Base-by-base conservation (phyloP, 1,140 invertebrate species). In the Trichonephila clavipes region DNA sequence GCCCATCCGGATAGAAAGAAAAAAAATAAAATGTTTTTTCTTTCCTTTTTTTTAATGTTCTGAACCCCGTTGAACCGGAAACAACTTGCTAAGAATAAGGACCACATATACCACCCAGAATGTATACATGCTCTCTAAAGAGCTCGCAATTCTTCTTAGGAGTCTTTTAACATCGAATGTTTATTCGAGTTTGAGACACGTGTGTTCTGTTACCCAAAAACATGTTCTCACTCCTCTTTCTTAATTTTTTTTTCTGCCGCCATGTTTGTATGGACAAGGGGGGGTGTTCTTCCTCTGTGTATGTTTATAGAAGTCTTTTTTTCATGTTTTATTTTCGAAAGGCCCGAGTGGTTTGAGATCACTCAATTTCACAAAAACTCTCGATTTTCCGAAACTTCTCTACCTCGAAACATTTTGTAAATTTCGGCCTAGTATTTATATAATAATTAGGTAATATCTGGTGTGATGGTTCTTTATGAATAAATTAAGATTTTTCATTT, bases 131-230 rank as follows among this genome's bases (percentile, higher is more conserved):
- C 72, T 77, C 16, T 40, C 18, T 16, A 24, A 77, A 77, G 72
- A 77, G 16, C 40, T 77, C 28, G 34, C 24, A 69, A 24, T 69
- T 69, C 66, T 77, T 77, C 72, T 77, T 34, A 77, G 28, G 72
- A 77, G 24, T 77, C 72, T 77, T 77, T 77, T 77, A 77, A 77
- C 72, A 77, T 77, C 34, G 72, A 40, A 77, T 77, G 72, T 77
- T 77, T 77, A 77, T 77, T 14, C 72, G 72, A 34, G 28, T 34
- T 77, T 28, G 72, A 28, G 34, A 77, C 72, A 77, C 72, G 72
- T 77, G 72, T 19, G 72, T 77, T 77, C 28, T 34, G 69, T 40
- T 5, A 77, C 24, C 10, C 28, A 7, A 77, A 77, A 77, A 77
- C 28, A 18, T 77, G 72, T 77, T 69, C 66, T 28, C 51, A 69